These are phyloP conservation scores for Anguilla anguilla DNA, from an alignment of 2,797 vertebrate species.

Conservation along the genomic window DNA sequence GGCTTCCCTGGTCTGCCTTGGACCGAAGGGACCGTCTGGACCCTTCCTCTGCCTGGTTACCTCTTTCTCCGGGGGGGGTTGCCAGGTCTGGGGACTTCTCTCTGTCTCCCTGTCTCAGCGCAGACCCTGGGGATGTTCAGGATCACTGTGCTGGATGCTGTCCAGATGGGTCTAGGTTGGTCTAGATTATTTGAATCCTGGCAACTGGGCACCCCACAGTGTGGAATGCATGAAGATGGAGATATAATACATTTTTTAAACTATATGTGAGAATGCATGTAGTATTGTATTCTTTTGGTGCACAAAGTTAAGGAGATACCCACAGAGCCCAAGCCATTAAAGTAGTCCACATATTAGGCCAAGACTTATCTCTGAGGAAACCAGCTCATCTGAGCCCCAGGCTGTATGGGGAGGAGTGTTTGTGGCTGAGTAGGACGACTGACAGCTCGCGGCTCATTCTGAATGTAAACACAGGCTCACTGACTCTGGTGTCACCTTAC, in stretches of 20 bases:
- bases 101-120: not conserved
- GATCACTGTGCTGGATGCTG: not conserved
- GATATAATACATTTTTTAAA: not conserved
- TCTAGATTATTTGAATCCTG: not conserved
- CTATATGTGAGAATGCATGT: not conserved
- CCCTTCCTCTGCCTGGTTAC: not conserved
- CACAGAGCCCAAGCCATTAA: not conserved
- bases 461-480: not conserved
- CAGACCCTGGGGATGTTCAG: not conserved
- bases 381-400: not conserved
- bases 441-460: not conserved
- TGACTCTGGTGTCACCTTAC: too few species aligned
- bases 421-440: not conserved
- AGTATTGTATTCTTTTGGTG: not conserved
- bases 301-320: not conserved
- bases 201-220: too few species aligned
- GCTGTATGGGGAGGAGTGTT: not conserved
- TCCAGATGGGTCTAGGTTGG: not conserved
- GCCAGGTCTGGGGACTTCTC: not conserved
- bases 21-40: not conserved
- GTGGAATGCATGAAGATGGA: too few species aligned
- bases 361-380: not conserved
- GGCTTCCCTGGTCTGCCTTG: not conserved
- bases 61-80: not conserved
- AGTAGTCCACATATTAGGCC: not conserved